Base-by-base conservation (phyloP, 2,888 invertebrate genomes). In the Drosophila kambysellisi region DNA sequence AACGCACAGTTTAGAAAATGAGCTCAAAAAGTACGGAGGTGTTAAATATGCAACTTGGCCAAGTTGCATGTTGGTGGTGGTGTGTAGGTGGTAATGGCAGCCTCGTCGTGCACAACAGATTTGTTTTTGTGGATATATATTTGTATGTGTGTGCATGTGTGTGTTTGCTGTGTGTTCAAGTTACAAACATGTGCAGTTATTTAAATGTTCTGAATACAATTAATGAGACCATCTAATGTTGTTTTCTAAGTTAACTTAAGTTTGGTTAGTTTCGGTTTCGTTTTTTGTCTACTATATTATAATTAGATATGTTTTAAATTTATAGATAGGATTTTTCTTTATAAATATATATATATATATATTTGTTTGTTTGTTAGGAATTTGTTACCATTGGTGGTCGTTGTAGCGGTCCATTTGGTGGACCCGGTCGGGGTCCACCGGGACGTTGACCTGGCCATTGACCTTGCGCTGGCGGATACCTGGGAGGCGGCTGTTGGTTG, bases 331-430 rank as follows among this genome's bases (percentile, higher is more conserved):
- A 69, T 65, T 46, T 60, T 35, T 56, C 25, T 64, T 70, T 64
- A 3, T 17, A 39, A 72, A 53, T 11, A n/a, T 9, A 54, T 53
- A 39, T 37, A 61, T 52, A 32, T 64, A 48, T 32, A 46, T 65
- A 57, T 59, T 62, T 62, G 51, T 60, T 74, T 65, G 57, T 59
- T 67, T 65, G 56, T 65, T 81, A 83, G 71, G 75, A 71, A 67
- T 74, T 78, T 78, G 91, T 93, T 93, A 93, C 93, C 95, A 95
- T 95, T 68, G 95, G 95, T 17, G 95, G 95, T 69, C 95, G 94
- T 79, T 95, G 95, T 17, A 95, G 92, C 63, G 93, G 93, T 76
- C 93, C 93, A 87, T 92, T 93, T 70, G 87, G 94, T 79, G 94
- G 95, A 84, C 93, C 93, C 68, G 93, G 93, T 61, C 94, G 79